A percentile compares a stretch with the other conserved stretches of the same genome.
phyloP scores from a whole-genome alignment of 2,888 invertebrate genomes.

The Galerucella pusilla region DNA sequence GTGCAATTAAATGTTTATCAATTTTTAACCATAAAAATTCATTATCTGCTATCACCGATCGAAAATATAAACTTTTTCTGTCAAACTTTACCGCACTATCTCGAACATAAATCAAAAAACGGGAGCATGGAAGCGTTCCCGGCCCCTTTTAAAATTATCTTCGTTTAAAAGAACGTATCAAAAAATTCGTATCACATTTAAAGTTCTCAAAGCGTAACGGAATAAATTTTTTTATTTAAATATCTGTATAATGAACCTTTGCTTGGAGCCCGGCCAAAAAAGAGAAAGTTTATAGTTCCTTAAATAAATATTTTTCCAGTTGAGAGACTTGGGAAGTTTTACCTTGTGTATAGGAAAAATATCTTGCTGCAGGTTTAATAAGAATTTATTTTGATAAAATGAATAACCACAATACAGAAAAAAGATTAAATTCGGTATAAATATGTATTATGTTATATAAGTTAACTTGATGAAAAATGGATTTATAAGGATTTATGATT shows the following conservation, averaged over 20 bases:
- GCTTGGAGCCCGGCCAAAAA: not conserved
- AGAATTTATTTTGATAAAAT: too few relatives aligned
- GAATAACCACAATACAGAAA: too few relatives aligned
- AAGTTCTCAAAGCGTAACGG: constrained; percentile 18
- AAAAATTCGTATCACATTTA: constrained; percentile 25
- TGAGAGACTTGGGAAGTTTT: not conserved
- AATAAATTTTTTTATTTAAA: constrained; percentile 23
- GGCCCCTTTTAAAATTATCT: constrained; percentile 23
- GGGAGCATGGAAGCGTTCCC: constrained; percentile 3
- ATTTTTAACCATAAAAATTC: not conserved
- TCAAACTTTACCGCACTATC: constrained; percentile 9
- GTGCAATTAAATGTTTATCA: not conserved
- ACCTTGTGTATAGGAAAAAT: not conserved
- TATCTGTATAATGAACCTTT: constrained; percentile 21
- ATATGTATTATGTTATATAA: too few relatives aligned
- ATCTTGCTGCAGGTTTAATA: not conserved
- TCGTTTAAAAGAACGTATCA: constrained; percentile 14
- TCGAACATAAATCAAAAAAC: constrained; percentile 19
- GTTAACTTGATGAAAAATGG: too few relatives aligned
- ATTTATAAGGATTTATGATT: too few relatives aligned
- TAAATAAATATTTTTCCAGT: constrained; percentile 1
- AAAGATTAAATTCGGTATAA: too few relatives aligned
- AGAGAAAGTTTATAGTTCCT: not conserved
- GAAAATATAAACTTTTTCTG: not conserved
- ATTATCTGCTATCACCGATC: not conserved